Evolutionary conservation across 2,797 vertebrate genomes (phyloP).

Genomic region (Characodon lateralis): DNA sequence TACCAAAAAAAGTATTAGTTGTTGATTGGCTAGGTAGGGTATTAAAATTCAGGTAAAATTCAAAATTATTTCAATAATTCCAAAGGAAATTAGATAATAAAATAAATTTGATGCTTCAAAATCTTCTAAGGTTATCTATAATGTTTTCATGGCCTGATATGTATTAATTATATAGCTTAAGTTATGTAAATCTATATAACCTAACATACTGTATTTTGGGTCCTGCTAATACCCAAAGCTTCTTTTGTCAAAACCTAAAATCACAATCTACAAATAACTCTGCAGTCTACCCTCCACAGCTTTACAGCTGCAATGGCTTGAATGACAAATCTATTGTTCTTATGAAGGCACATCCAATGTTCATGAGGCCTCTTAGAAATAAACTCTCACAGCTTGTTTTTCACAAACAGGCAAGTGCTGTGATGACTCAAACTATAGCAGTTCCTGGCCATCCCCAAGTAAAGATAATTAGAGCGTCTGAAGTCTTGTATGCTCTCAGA

Average conservation of each 20-base stretch:
- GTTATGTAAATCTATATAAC: background rate
- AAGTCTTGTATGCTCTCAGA: background rate
- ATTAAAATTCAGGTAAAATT: background rate
- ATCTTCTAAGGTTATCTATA: background rate
- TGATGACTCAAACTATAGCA: background rate
- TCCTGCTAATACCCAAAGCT: background rate
- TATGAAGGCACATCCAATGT: background rate
- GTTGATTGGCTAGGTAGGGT: background rate
- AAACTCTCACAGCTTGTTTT: background rate
- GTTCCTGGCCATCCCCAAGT: background rate
- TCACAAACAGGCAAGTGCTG: background rate
- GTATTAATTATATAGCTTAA: background rate
- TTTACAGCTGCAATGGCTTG: background rate
- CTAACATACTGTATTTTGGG: background rate
- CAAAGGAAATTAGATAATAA: background rate
- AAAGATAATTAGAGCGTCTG: background rate
- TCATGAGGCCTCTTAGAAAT: background rate
- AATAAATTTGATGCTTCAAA: background rate
- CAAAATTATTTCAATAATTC: background rate
- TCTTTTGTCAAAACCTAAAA: background rate
- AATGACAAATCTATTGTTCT: background rate
- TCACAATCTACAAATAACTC: background rate
- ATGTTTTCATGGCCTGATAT: background rate
- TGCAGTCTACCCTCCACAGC: background rate
- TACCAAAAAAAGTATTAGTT: background rate